Evolutionary conservation across 2,113 vertebrate genomes (phyloP).

Genomic region (Diadophis punctatus): DNA sequence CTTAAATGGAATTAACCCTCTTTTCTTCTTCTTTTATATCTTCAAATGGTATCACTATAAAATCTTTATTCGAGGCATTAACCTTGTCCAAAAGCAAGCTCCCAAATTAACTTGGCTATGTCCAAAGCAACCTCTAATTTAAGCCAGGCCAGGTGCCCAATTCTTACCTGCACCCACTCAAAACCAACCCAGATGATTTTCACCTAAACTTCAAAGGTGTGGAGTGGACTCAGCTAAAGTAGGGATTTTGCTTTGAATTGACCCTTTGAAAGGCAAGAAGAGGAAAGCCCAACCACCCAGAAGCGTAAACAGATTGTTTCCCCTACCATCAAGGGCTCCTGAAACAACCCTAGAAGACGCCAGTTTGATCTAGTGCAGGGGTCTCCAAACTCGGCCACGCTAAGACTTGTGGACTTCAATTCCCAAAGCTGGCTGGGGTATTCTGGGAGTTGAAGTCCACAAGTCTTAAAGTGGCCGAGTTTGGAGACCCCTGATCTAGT

Average conservation of each 20-base stretch:
- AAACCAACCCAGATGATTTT: background rate
- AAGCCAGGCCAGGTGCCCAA: background rate
- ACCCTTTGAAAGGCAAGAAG: background rate
- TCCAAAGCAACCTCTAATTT: background rate
- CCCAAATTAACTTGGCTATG: background rate
- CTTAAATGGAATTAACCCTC: rapidly evolving
- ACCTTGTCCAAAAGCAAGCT: background rate
- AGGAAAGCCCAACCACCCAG: background rate
- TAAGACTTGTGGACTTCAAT: no score
- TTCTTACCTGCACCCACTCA: background rate
- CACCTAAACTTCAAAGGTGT: background rate
- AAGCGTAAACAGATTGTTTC: background rate
- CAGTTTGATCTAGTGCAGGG: background rate
- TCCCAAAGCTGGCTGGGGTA: no score
- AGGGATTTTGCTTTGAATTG: background rate
- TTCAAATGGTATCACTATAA: rapidly evolving
- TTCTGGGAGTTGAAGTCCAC: no score
- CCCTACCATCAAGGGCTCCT: background rate
- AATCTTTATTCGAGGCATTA: rapidly evolving
- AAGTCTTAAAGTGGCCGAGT: no score
- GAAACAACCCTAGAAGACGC: background rate
- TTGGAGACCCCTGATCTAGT: no score
- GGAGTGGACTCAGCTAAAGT: background rate
- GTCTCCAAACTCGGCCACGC: no score
- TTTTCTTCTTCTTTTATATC: rapidly evolving